A percentile compares a stretch with the other conserved stretches of the same genome.
phyloP scores from a whole-genome alignment of 1,140 invertebrate species.

The Ips nitidus region DNA sequence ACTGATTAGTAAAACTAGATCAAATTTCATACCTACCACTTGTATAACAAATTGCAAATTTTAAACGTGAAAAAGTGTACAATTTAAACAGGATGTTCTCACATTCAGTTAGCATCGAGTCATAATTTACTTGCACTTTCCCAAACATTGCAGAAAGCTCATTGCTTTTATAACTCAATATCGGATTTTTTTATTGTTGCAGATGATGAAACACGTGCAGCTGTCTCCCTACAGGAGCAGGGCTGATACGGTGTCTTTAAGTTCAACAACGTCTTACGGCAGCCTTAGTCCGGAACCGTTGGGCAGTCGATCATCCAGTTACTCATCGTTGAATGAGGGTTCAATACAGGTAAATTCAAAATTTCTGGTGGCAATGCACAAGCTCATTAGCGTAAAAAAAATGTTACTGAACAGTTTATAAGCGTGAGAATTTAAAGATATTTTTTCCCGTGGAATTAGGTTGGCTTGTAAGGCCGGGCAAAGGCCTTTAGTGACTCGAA shows the following conservation, averaged over 20 bases:
- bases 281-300: slow-evolving; percentile 63
- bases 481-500: slow-evolving; percentile 23
- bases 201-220: slow-evolving; percentile 89
- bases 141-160: too few relatives aligned
- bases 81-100: too few relatives aligned
- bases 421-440: slow-evolving; percentile 38
- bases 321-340: slow-evolving; percentile 60
- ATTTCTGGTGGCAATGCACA: too few relatives aligned
- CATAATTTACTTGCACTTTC: too few relatives aligned
- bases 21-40: too few relatives aligned
- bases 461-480: slow-evolving; percentile 42
- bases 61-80: too few relatives aligned
- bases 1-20: too few relatives aligned
- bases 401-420: slow-evolving; percentile 5
- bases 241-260: slow-evolving; percentile 78
- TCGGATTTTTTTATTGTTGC: slow-evolving; percentile 40
- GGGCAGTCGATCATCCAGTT: slow-evolving; percentile 62
- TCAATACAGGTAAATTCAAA: slow-evolving; percentile 52
- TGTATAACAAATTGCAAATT: too few relatives aligned
- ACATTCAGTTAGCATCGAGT: too few relatives aligned
- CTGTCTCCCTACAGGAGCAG: slow-evolving; percentile 77
- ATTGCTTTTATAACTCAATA: too few relatives aligned
- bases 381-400: too few relatives aligned
- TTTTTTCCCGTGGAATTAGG: slow-evolving; percentile 41
- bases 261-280: slow-evolving; percentile 71